These are phyloP conservation scores for Ormia ochracea DNA, from an alignment of 2,888 invertebrate species.

Conservation along the genomic window DNA sequence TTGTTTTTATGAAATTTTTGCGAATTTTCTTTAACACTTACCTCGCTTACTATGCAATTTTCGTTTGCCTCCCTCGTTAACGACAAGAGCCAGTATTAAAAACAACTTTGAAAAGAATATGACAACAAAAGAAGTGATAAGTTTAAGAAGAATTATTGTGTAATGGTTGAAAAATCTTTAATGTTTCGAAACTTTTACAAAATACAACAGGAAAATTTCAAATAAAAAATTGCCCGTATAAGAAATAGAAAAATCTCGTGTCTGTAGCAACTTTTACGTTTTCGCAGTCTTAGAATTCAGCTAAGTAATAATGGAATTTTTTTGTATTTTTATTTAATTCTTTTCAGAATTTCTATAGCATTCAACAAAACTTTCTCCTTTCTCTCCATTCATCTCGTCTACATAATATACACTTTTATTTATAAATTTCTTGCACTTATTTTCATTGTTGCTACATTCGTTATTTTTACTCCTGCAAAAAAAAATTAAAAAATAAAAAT, in stretches of 20 bases:
- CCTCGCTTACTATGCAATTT: not conserved
- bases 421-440: slow-evolving; percentile 20
- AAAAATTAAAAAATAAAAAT: not conserved
- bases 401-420: slow-evolving; percentile 14
- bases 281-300: not conserved
- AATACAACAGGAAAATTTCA: slow-evolving; percentile 10
- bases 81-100: not conserved
- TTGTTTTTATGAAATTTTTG: not conserved
- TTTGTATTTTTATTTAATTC: not conserved
- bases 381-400: not conserved
- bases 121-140: slow-evolving; percentile 60
- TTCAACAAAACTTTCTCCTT: slow-evolving; percentile 45
- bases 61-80: not conserved
- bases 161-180: slow-evolving; percentile 36
- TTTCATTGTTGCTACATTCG: not conserved
- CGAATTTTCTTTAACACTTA: not conserved
- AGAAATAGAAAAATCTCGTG: not conserved
- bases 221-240: not conserved
- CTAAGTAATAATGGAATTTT: slow-evolving; percentile 9
- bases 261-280: slow-evolving; percentile 3
- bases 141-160: slow-evolving; percentile 53
- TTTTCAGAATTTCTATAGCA: slow-evolving; percentile 19
- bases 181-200: slow-evolving; percentile 26
- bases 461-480: not conserved
- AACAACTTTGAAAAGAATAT: slow-evolving; percentile 10